phyloP scores from a whole-genome alignment of 2,113 vertebrate species.

The Coracopsis vasa region DNA sequence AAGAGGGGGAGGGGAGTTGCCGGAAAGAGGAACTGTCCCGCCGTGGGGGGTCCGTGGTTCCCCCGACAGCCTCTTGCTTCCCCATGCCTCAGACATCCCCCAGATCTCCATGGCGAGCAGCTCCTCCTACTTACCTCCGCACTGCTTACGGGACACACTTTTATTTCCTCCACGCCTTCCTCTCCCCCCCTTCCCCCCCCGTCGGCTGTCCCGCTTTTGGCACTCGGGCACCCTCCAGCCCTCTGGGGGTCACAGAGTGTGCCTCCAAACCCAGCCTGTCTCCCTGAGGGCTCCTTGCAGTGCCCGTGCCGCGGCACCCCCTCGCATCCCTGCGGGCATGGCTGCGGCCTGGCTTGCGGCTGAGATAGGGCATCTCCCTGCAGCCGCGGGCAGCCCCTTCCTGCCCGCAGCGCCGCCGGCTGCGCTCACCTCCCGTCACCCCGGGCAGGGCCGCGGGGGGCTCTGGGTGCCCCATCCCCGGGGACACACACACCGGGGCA shows the following conservation, averaged over 20 bases:
- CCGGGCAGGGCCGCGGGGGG: neutral
- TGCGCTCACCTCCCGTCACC: accelerated
- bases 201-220: neutral
- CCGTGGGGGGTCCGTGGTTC: neutral
- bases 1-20: neutral
- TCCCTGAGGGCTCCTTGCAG: neutral
- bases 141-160: neutral
- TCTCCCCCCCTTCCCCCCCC: too few species aligned
- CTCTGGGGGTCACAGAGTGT: neutral
- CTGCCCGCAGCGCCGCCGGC: neutral
- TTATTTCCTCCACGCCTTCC: neutral
- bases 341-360: conserved; percentile 19
- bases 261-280: neutral
- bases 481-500: neutral
- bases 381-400: neutral
- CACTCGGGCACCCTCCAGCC: neutral
- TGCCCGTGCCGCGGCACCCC: neutral
- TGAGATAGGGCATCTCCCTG: conserved; percentile 7
- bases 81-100: neutral
- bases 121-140: neutral
- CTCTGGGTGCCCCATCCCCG: neutral
- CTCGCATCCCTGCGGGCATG: neutral
- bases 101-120: neutral
- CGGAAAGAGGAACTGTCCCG: neutral
- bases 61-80: neutral